Evolutionary conservation across 2,113 vertebrate genomes (phyloP), one percentile per base, ranked within the genome.

Genomic region (Cyanoramphus novaezelandiae): DNA sequence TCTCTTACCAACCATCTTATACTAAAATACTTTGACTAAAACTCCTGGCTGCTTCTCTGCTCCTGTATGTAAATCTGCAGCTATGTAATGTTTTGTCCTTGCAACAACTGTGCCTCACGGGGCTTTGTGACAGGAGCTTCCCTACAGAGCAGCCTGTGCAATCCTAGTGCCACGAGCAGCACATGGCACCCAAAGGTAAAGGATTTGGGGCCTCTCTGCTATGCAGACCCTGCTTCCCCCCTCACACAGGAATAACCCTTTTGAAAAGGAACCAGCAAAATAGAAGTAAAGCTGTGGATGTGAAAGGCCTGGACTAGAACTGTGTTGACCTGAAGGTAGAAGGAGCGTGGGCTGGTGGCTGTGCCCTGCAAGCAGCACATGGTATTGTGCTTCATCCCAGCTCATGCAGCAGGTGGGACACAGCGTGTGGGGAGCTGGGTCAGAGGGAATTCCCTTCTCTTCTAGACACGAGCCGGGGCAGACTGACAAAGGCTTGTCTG

Each of bases 351-450:
- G 29, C 55, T 65, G 55, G 59, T 0, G 2, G 29, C 17, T 19
- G 46, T 27, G 44, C 41, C 53, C 62, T 7, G 31, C 6, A 23
- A 23, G 62, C 31, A 28, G 18, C 27, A 19, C 11, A 1, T 5
- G 7, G 43, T 33, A 24, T 33, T 50, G n/a, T 39, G 50, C 44
- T 49, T 29, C 43, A 19, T 17, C 33, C 13, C 21, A 46, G 20
- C 35, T 55, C 27, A 1, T 33, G 20, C 31, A 0, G 0, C 7
- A 35, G 25, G n/a, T 11, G 43, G 31, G 47, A 19, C 29, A 18
- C 8, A 47, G 39, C 25, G 31, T 43, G 59, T 4, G n/a, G 60
- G 10, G 35, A 65, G 72, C 44, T 60, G 28, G 17, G 24, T 63
- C 6, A 5, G 24, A 44, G 59, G 39, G 82, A 78, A 35, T 69